Percentiles rank a stretch among this genome's conserved stretches.
phyloP scores from a whole-genome alignment of 2,888 invertebrate species.

The Cantharis flavilabris region DNA sequence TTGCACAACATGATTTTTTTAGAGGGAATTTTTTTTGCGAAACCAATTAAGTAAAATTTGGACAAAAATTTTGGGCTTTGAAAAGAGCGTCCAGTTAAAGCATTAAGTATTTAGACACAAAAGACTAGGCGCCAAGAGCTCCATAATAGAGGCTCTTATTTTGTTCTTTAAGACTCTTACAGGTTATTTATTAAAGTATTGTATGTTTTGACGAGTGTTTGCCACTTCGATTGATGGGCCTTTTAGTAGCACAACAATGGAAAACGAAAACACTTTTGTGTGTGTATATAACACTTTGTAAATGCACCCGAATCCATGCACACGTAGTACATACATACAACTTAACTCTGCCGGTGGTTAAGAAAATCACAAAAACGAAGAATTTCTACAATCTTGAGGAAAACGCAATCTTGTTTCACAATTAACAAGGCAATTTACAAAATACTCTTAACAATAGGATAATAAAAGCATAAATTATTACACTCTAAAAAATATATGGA shows the following conservation, averaged over 20 bases:
- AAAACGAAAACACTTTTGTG: slow-evolving; percentile 4
- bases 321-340: no score
- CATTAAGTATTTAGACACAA: slow-evolving; percentile 3
- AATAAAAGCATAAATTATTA: slow-evolving; percentile 31
- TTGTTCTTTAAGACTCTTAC: slow-evolving; percentile 15
- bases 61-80: not conserved
- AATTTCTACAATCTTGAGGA: slow-evolving; percentile 15
- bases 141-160: slow-evolving; percentile 20
- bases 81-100: not conserved
- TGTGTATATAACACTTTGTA: slow-evolving; percentile 2
- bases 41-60: not conserved
- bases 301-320: not conserved
- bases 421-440: slow-evolving; percentile 26
- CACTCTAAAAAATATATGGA: slow-evolving; percentile 29
- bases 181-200: slow-evolving; percentile 9
- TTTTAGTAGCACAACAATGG: not conserved
- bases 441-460: slow-evolving; percentile 26
- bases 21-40: not conserved
- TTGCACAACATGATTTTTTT: not conserved
- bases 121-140: slow-evolving; percentile 18
- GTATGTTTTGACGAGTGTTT: slow-evolving; percentile 13
- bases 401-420: slow-evolving; percentile 27
- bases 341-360: not conserved
- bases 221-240: slow-evolving; percentile 5
- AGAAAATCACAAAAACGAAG: not conserved